A percentile compares a stretch with the other conserved stretches of the same genome.
phyloP scores from a whole-genome alignment of 2,888 invertebrate genomes.

The Serripes groenlandicus region DNA sequence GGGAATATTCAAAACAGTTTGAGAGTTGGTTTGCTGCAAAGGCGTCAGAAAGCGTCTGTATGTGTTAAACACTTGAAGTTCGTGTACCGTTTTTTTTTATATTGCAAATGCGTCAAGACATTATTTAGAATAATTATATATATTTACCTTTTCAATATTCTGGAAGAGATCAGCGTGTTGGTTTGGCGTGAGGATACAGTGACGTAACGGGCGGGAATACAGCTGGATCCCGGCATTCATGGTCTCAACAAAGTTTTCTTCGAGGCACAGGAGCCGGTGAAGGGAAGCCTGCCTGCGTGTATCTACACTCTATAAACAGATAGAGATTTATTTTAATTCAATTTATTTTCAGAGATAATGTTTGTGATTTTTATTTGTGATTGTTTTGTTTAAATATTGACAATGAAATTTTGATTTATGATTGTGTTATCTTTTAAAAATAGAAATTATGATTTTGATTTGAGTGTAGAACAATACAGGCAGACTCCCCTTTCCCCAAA shows the following conservation, averaged over 20 bases:
- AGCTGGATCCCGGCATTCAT: slow-evolving; percentile 57
- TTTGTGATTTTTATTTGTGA: too few species aligned
- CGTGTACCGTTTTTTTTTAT: too few species aligned
- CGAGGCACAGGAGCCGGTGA: slow-evolving; percentile 59
- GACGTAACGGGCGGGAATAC: slow-evolving; percentile 63
- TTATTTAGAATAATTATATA: too few species aligned
- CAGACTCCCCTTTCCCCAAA: too few species aligned
- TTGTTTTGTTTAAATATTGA: too few species aligned
- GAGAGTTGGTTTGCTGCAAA: too few species aligned
- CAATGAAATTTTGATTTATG: too few species aligned
- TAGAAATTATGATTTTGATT: neutral
- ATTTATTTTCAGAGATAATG: neutral
- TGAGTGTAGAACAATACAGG: slow-evolving; percentile 5
- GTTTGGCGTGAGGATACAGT: slow-evolving; percentile 43
- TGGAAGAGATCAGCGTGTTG: slow-evolving; percentile 63
- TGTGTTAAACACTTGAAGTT: too few species aligned
- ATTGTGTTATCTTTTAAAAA: neutral
- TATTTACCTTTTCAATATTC: slow-evolving; percentile 64
- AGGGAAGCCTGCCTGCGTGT: slow-evolving; percentile 67
- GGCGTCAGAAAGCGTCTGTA: too few species aligned
- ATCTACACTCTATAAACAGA: slow-evolving; percentile 61
- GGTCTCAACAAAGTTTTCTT: slow-evolving; percentile 63
- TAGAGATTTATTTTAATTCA: neutral
- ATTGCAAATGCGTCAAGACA: too few species aligned
- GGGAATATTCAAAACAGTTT: too few species aligned